A percentile compares a stretch with the other conserved stretches of the same genome.
Conservation (phyloP, 2,797 vertebrate species). For the Pteropus rufus region DNA sequence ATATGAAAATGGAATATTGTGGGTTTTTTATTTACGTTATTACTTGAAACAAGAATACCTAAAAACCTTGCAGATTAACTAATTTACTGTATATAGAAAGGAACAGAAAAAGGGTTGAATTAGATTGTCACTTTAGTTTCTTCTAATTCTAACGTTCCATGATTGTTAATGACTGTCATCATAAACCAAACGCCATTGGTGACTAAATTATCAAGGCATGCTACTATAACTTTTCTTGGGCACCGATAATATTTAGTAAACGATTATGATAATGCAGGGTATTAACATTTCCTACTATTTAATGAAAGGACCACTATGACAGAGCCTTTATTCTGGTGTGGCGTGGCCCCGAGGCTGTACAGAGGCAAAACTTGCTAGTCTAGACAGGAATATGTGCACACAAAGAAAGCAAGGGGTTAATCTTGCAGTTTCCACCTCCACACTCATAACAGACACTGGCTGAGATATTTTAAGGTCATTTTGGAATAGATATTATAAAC, state of each 20-base stretch:
- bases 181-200: neutral
- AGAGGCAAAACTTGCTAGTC: neutral
- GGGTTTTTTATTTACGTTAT: neutral
- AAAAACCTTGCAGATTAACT: neutral
- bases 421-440: neutral
- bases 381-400: neutral
- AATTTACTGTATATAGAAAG: neutral
- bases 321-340: neutral
- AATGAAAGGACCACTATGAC: neutral
- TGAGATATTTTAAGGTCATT: neutral
- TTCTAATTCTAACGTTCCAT: neutral
- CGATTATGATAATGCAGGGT: neutral
- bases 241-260: neutral
- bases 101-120: neutral
- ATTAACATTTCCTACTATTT: neutral
- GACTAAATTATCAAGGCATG: neutral
- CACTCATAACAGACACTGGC: neutral
- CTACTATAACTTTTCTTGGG: neutral
- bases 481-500: neutral
- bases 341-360: neutral
- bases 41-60: neutral
- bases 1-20: neutral
- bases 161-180: neutral
- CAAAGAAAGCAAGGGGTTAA: neutral
- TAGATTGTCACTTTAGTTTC: neutral